Conservation (phyloP, 1,140 invertebrate genomes). For the Halictus rubicundus region DNA sequence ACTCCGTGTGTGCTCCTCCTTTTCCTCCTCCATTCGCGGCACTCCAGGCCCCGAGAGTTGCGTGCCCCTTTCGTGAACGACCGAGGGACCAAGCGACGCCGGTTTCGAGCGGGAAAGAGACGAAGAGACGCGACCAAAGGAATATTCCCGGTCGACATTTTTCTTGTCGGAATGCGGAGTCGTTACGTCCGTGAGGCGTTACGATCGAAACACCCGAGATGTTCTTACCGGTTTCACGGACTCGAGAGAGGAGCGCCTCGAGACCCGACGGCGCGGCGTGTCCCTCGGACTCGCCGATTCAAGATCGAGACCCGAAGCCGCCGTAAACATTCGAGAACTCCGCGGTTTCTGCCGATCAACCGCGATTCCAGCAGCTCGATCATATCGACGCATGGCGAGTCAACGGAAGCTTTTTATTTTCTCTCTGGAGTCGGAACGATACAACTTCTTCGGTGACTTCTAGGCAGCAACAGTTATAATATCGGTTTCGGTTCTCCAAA, state of each 20-base stretch:
- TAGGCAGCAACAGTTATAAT: too few relatives aligned
- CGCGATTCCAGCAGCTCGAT: not conserved
- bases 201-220: conserved; percentile 66
- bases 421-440: too few relatives aligned
- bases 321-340: conserved; percentile 40
- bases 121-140: conserved; percentile 16
- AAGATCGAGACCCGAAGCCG: conserved; percentile 50
- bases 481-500: too few relatives aligned
- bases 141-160: conserved; percentile 70
- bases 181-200: conserved; percentile 67
- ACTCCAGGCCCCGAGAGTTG: not conserved
- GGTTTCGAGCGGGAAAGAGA: not conserved
- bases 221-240: conserved; percentile 64
- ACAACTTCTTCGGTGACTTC: too few relatives aligned
- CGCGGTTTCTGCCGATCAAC: not conserved
- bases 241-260: conserved; percentile 19
- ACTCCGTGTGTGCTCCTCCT: conserved; percentile 3
- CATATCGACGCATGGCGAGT: too few relatives aligned
- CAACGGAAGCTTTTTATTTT: too few relatives aligned
- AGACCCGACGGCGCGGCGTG: not conserved
- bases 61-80: conserved; percentile 38
- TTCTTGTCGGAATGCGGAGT: conserved; percentile 68
- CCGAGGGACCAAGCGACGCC: not conserved
- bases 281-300: conserved; percentile 36
- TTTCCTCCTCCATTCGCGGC: conserved; percentile 25